phyloP scores from a whole-genome alignment of 2,888 invertebrate species.

The Synanthedon formicaeformis region DNA sequence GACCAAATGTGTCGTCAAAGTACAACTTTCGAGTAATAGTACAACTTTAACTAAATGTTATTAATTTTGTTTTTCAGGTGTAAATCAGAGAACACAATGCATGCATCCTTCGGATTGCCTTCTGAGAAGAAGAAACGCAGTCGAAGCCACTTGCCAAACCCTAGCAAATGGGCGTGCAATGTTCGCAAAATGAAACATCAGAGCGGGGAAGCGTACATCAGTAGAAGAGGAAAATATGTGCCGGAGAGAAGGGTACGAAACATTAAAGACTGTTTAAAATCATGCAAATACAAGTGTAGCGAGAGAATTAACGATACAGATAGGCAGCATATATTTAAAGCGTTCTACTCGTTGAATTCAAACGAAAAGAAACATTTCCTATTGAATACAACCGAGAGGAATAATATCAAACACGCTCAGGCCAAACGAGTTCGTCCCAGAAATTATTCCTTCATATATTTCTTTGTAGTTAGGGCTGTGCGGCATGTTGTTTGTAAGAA shows the following conservation, averaged over 20 bases:
- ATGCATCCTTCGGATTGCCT: conserved; percentile 10
- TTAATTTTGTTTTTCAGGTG: conserved; percentile 21
- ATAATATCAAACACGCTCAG: conserved; percentile 30
- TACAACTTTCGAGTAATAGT: background rate
- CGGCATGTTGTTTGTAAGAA: conserved; percentile 53
- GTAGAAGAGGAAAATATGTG: conserved; percentile 49
- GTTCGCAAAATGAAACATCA: conserved; percentile 54
- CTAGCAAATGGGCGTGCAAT: conserved; percentile 55
- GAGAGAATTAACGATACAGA: conserved; percentile 45
- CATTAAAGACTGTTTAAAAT: conserved; percentile 51
- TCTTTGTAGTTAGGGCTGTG: conserved; percentile 43
- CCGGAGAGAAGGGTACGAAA: conserved; percentile 43
- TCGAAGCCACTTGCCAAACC: conserved; percentile 38
- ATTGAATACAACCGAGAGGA: conserved; percentile 52
- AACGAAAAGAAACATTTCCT: conserved; percentile 59
- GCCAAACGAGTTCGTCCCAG: conserved; percentile 27
- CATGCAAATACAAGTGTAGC: conserved; percentile 55
- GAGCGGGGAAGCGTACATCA: conserved; percentile 54
- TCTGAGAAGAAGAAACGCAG: conserved; percentile 19
- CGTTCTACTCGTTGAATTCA: conserved; percentile 49
- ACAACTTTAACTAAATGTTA: background rate
- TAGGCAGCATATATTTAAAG: conserved; percentile 51
- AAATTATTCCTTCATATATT: conserved; percentile 54
- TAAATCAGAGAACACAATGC: conserved; percentile 17
- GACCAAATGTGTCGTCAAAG: too few species aligned